Percentiles rank a stretch among this genome's conserved stretches.
Conservation (phyloP, 1,140 invertebrate genomes). For the Saccostrea echinata region DNA sequence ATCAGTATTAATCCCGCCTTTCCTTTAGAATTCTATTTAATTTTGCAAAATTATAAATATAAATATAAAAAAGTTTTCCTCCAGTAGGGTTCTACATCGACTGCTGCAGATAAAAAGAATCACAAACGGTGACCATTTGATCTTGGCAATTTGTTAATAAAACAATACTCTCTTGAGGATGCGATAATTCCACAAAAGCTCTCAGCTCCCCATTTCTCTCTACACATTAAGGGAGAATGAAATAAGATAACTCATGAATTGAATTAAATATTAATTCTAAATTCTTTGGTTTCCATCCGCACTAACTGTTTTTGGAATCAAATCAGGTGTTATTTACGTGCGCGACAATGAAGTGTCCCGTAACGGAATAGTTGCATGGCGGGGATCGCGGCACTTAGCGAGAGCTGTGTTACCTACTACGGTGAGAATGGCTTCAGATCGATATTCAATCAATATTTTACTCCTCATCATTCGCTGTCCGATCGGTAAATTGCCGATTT, state of each 20-base stretch:
- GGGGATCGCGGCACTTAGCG: conserved; percentile 4
- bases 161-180: background rate
- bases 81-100: background rate
- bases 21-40: background rate
- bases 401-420: conserved; percentile 30
- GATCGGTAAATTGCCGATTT: background rate
- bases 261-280: conserved; percentile 22
- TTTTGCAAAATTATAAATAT: background rate
- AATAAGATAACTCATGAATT: conserved; percentile 1
- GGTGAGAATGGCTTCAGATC: background rate
- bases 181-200: background rate
- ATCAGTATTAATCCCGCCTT: background rate
- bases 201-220: background rate
- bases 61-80: background rate
- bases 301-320: background rate
- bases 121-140: conserved; percentile 11
- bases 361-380: background rate
- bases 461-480: background rate
- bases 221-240: background rate
- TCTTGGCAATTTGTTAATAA: background rate
- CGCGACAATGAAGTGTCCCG: background rate
- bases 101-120: background rate
- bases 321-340: background rate
- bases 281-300: background rate
- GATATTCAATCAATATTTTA: conserved; percentile 3